These are phyloP conservation scores for Halcyon malimbica DNA, from an alignment of 2,113 vertebrate genomes.

Conservation along the genomic window DNA sequence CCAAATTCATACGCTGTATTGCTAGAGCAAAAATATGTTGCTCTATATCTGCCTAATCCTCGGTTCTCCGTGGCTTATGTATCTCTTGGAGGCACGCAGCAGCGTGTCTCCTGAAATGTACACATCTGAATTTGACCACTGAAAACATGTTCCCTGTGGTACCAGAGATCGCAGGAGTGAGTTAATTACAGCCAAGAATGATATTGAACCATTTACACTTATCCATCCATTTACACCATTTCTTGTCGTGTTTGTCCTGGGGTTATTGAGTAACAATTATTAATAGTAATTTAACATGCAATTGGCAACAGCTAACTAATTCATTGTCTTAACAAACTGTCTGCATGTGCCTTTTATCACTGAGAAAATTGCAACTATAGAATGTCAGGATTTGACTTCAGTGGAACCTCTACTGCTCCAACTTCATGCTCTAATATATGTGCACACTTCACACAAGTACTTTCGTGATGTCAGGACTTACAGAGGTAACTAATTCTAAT, in stretches of 20 bases:
- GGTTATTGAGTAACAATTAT: not conserved
- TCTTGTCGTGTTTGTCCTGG: not conserved
- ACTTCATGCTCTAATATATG: not conserved
- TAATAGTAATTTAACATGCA: not conserved
- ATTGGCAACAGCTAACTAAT: not conserved
- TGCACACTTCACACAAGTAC: not conserved
- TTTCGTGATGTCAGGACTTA: not conserved
- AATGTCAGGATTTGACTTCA: not conserved
- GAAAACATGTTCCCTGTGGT: not conserved
- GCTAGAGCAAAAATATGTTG: not conserved
- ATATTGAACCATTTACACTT: not conserved
- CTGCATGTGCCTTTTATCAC: not conserved
- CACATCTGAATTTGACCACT: not conserved
- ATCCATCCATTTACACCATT: not conserved
- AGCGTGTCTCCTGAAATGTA: not conserved
- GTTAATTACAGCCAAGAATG: not conserved
- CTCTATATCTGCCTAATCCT: not conserved
- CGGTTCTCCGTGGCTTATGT: not conserved
- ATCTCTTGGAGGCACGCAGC: not conserved
- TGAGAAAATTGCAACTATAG: not conserved
- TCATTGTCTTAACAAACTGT: not conserved
- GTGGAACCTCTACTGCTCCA: not conserved
- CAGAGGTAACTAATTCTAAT: not conserved
- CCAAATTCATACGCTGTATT: not conserved
- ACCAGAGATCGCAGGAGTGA: not conserved